Evolutionary conservation across 2,797 vertebrate genomes (phyloP), one percentile per base, ranked within the genome.

Genomic region (Hippopotamyrus pictus): DNA sequence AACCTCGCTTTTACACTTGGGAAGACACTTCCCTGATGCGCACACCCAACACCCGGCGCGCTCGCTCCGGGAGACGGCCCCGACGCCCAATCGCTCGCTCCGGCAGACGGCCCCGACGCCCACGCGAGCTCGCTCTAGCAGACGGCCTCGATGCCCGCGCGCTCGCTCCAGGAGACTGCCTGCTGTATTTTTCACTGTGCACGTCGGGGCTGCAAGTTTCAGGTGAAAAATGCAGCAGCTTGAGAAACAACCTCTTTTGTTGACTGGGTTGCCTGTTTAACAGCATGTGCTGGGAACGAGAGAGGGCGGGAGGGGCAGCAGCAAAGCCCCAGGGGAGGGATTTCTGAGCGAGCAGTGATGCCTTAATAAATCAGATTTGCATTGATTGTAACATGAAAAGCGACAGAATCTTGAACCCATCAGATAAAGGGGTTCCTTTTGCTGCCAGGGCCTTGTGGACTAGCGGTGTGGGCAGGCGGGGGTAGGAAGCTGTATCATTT

Each of bases 71-170:
- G 37, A 41, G 37, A 41, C 37, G 41, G 41, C 44, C 44, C 44
- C 44, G 44, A 44, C 44, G 44, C 44, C 44, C 44, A 0, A 7
- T 0, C 7, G 1, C 46, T 37, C 33, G 0, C 9, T 2, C 2
- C 8, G 0, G 46, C 6, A 48, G 5, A 8, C 44, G 44, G 44
- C 48, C 48, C 48, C 2, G 1, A 8, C 46, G 7, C 8, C 46
- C 46, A 0, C 8, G 0, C 48, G 0, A 9, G 3, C 11, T 3
- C 2, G 1, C 11, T 3, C 2, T 2, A 0, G 48, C 9, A 50
- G 48, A 11, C 11, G 0, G 4, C 11, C 50, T 11, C 8, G 1
- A 7, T 6, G 44, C 0, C 41, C 41, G 37, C 37, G 3, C 37
- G 41, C 37, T 37, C 41, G 41, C 41, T 44, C 41, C 41, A 1